Base-by-base conservation (phyloP, 1,140 invertebrate species). In the Glomeris maerens region DNA sequence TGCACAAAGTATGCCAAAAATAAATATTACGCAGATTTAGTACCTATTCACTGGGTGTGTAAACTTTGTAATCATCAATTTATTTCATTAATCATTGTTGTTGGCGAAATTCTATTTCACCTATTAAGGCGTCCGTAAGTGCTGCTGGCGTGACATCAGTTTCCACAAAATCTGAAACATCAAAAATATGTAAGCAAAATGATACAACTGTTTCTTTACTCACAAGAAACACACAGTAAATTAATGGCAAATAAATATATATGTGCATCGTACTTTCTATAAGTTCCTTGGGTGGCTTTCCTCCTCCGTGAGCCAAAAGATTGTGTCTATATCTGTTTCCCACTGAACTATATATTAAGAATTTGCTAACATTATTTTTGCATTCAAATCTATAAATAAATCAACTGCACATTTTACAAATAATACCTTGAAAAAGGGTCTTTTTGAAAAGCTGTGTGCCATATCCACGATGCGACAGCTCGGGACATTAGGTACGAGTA, bases 401-500 rank as follows among this genome's bases (percentile, higher is more conserved):
- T 20, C 13, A 26, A n/a, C 14, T 21, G 4, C 22, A 42, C 7
- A 1, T 17, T 10, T 7, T 4, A 42, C n/a, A 40, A 1, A 28
- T 27, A 2, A 53, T 57, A 66, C 62, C 68, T 63, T 53, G 55
- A 80, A 26, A 96, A 79, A 0, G 94, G 93, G 66, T 93, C 78
- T 0, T 71, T 62, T 60, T 80, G 74, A 61, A 98, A 97, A 60
- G 83, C 83, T 20, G 77, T 76, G 59, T 89, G 79, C 93, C 94
- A 98, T 54, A 95, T 92, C 72, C 80, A 81, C 25, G 87, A 84
- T 0, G 94, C 92, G 31, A 96, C 78, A 21, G 92, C 86, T 57
- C 87, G 76, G 0, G 94, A 96, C 60, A 97, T 82, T 42, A 97
- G 69, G 70, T 99, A 98, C 0, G 93, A 86, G 66, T 98, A 98